phyloP scores from a whole-genome alignment of 2,113 vertebrate species.

The Xiphias gladius region DNA sequence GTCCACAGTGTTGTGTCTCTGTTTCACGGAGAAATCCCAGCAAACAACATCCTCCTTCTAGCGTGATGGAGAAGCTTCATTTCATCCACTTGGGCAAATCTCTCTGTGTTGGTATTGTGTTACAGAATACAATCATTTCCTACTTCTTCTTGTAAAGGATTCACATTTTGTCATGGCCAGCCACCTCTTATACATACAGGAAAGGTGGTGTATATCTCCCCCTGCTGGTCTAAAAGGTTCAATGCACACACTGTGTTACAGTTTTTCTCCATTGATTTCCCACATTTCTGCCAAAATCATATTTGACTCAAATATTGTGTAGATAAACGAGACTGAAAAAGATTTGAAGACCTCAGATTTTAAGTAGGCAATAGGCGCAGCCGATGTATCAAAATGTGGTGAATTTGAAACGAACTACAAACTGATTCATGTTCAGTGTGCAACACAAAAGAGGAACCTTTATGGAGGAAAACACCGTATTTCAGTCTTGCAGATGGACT shows the following conservation, averaged over 20 bases:
- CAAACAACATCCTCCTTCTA: background rate
- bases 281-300: background rate
- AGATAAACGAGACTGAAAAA: no score
- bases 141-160: background rate
- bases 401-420: no score
- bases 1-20: background rate
- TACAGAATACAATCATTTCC: background rate
- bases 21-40: background rate
- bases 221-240: conserved; percentile 50
- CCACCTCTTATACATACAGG: background rate
- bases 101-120: background rate
- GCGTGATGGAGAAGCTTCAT: background rate
- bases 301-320: no score
- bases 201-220: conserved; percentile 24
- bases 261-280: background rate
- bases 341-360: no score
- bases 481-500: no score
- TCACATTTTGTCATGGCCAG: background rate
- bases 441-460: background rate
- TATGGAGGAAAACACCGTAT: background rate
- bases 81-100: background rate
- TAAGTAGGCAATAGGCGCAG: no score
- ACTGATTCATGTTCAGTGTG: background rate
- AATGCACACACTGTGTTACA: background rate
- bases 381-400: no score